Percentiles rank a stretch among this genome's conserved stretches.
These are phyloP conservation scores for Bradynema listronoti DNA, from an alignment of 1,140 invertebrate species.

Conservation along the genomic window DNA sequence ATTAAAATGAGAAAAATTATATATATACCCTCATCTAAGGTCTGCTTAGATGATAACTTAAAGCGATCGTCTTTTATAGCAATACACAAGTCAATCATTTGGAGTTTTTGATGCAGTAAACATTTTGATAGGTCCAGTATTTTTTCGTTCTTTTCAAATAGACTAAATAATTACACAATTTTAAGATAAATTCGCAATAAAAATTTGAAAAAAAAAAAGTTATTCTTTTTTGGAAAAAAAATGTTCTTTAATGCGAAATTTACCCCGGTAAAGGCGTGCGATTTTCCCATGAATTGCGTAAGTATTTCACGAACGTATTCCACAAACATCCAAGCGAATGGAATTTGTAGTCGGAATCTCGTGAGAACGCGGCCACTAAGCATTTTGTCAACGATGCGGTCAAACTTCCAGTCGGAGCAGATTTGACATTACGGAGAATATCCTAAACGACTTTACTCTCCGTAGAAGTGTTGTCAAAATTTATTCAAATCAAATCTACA, in stretches of 20 bases:
- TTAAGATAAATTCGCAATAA: no score
- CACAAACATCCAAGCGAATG: conserved; percentile 19
- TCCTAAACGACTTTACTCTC: no score
- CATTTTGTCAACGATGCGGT: conserved; percentile 17
- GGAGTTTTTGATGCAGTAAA: conserved; percentile 85
- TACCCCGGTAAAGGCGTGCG: conserved; percentile 28
- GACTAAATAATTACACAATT: no score
- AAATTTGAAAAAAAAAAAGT: no score
- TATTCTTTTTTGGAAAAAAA: no score
- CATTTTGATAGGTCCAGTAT: conserved; percentile 74
- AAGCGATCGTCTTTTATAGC: conserved; percentile 63
- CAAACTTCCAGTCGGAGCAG: conserved; percentile 28
- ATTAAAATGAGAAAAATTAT: no score
- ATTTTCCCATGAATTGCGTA: conserved; percentile 34
- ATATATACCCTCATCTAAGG: background rate
- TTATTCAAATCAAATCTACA: no score
- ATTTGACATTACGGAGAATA: conserved; percentile 17
- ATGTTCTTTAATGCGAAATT: background rate
- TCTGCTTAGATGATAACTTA: conserved; percentile 28
- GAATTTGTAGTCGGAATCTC: background rate
- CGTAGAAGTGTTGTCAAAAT: no score
- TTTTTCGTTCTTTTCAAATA: conserved; percentile 27
- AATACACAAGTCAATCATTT: conserved; percentile 94
- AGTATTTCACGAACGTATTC: conserved; percentile 24
- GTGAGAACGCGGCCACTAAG: conserved; percentile 13